A percentile compares a stretch with the other conserved stretches of the same genome.
phyloP scores from a whole-genome alignment of 2,888 invertebrate species.

The Hyppa rectilinea region DNA sequence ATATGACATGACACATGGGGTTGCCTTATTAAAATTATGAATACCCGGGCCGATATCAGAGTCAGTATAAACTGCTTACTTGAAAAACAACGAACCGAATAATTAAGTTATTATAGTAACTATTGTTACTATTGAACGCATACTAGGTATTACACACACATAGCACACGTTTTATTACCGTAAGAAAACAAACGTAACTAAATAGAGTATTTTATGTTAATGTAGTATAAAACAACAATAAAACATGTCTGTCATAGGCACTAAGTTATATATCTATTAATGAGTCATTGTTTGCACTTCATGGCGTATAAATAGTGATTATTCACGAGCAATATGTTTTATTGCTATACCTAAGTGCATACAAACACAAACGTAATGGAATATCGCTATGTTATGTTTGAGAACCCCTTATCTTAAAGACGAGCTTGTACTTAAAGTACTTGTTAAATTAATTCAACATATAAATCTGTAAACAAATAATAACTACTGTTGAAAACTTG shows the following conservation, averaged over 20 bases:
- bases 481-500: slow-evolving; percentile 19
- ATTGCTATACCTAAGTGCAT: slow-evolving; percentile 1
- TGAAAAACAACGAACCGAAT: neutral
- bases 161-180: neutral
- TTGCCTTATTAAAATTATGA: slow-evolving; percentile 46
- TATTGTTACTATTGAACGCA: neutral
- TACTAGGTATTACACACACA: no score
- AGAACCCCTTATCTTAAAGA: slow-evolving; percentile 38
- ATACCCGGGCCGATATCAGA: neutral
- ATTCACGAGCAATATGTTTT: slow-evolving; percentile 23
- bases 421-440: neutral
- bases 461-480: slow-evolving; percentile 36
- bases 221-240: neutral
- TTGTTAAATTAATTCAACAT: slow-evolving; percentile 42
- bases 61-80: neutral
- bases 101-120: neutral
- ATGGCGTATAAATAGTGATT: slow-evolving; percentile 11
- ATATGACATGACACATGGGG: slow-evolving; percentile 52
- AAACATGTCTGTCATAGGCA: slow-evolving; percentile 14
- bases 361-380: slow-evolving; percentile 17
- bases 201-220: neutral
- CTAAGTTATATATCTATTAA: slow-evolving; percentile 2
- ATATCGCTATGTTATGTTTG: slow-evolving; percentile 27
- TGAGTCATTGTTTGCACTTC: slow-evolving; percentile 28
- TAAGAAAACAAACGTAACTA: neutral